Evolutionary conservation across 1,140 invertebrate genomes (phyloP), one percentile per base, ranked within the genome.

Genomic region (Cepaea nemoralis): DNA sequence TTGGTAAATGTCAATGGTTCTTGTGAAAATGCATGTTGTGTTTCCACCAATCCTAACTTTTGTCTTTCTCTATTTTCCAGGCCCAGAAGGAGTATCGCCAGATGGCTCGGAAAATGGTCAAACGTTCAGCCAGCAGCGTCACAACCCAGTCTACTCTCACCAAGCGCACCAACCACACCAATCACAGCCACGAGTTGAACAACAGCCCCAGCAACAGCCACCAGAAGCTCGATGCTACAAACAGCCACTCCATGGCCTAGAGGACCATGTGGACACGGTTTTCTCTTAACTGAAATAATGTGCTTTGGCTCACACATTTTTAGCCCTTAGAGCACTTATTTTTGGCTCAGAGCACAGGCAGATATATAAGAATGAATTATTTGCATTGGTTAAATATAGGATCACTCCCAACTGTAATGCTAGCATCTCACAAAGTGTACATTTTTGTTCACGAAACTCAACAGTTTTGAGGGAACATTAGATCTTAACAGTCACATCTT

Each of bases 71-170:
- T 2, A 0, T 76, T 12, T 10, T 10, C 22, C 82, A 83, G 82
- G 45, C 82, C 14, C 82, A 78, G 50, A 83, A 83, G 50, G 82
- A 83, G 71, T 83, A 83, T 63, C 70, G 69, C n/a, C 75, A 77
- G 0, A 71, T 83, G 39, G 75, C 76, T 50, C 69, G 79, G 55
- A 59, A 8, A 2, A 27, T 66, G n/a, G 82, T 83, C 12, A 73
- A 39, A 42, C n/a, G 82, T 0, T 35, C 70, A 16, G 48, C 70
- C 0, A 83, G 82, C 59, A 81, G 81, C 81, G 42, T 33, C 24
- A 75, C 67, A 16, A 83, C 77, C 16, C 82, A 83, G 12, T 82
- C 81, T 70, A 73, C 70, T 42, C 55, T 77, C 10, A 77, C 75
- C 75, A 77, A 77, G n/a, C 75, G 75, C 5, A 77, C 48, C 37